phyloP scores from a whole-genome alignment of 2,888 invertebrate species.

The Alloplasta piceator region DNA sequence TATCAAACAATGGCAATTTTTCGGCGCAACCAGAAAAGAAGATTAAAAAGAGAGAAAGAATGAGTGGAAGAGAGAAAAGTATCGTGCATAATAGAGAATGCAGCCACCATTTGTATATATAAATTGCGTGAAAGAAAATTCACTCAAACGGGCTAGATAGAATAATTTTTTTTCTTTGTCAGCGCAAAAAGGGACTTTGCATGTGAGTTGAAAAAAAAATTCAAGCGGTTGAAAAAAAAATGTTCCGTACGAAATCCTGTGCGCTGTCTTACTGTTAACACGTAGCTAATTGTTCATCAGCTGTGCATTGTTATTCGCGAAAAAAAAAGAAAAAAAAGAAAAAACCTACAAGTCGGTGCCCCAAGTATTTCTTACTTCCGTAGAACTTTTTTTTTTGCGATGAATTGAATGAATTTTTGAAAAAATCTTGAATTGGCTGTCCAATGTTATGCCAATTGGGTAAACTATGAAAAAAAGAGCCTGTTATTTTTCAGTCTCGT shows the following conservation, averaged over 20 bases:
- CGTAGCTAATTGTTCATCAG: slow-evolving; percentile 33
- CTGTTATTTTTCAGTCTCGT: too few relatives aligned
- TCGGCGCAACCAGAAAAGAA: slow-evolving; percentile 25
- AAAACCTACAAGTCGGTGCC: slow-evolving; percentile 2
- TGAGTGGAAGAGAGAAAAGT: slow-evolving; percentile 1
- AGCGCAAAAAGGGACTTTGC: slow-evolving; percentile 28
- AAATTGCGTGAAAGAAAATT: slow-evolving; percentile 58
- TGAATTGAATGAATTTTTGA: not conserved
- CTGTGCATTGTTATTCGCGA: slow-evolving; percentile 10
- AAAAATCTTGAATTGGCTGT: slow-evolving; percentile 11
- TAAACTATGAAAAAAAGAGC: too few relatives aligned
- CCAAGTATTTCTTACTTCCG: slow-evolving; percentile 34
- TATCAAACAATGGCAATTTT: slow-evolving; percentile 59
- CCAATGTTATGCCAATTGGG: too few relatives aligned
- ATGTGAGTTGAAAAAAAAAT: slow-evolving; percentile 25
- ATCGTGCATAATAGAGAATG: slow-evolving; percentile 56
- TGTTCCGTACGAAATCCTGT: slow-evolving; percentile 30
- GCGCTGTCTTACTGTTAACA: slow-evolving; percentile 24
- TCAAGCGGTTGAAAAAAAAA: slow-evolving; percentile 49
- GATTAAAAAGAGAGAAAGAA: slow-evolving; percentile 4
- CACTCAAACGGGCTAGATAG: slow-evolving; percentile 57
- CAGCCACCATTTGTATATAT: slow-evolving; percentile 62
- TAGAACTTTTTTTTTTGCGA: slow-evolving; percentile 24
- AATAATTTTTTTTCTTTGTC: slow-evolving; percentile 44
- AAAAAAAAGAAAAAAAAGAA: slow-evolving; percentile 18